Percentiles rank a stretch among this genome's conserved stretches.
These are phyloP conservation scores for Albula goreensis DNA, from an alignment of 2,113 vertebrate species.

Conservation along the genomic window DNA sequence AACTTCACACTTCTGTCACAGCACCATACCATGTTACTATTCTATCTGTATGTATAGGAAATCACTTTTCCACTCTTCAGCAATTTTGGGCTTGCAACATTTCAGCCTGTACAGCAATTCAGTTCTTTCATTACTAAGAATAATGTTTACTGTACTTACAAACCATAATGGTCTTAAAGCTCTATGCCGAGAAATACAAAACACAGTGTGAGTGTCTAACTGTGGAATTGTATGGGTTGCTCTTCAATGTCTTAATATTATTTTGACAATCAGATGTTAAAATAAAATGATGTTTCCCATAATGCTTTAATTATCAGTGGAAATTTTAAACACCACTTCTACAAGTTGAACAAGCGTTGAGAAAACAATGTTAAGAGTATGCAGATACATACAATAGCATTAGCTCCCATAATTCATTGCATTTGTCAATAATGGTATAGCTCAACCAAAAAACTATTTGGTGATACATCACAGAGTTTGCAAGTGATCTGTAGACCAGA, in stretches of 20 bases:
- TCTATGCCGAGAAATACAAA: neutral
- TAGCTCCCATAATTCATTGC: neutral
- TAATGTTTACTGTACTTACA: slow-evolving; percentile 50
- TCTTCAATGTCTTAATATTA: slow-evolving; percentile 71
- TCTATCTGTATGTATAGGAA: neutral
- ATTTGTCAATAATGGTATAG: slow-evolving; percentile 38
- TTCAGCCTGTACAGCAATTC: neutral
- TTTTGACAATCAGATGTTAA: slow-evolving; percentile 55
- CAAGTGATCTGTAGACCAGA: too few relatives aligned
- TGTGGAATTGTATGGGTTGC: slow-evolving; percentile 51
- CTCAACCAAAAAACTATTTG: too few relatives aligned
- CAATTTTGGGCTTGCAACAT: neutral
- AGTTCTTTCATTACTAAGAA: neutral
- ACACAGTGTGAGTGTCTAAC: slow-evolving; percentile 72
- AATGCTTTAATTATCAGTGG: neutral
- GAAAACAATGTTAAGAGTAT: neutral
- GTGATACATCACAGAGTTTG: too few relatives aligned
- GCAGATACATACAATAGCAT: neutral
- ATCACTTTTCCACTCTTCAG: neutral
- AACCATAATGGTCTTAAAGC: slow-evolving; percentile 65
- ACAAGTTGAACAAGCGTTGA: neutral
- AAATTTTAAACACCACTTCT: neutral
- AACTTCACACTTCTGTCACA: neutral
- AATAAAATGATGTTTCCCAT: slow-evolving; percentile 13
- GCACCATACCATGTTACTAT: too few relatives aligned